Evolutionary conservation across 2,113 vertebrate genomes (phyloP).

Genomic region (Lycocorax pyrrhopterus): DNA sequence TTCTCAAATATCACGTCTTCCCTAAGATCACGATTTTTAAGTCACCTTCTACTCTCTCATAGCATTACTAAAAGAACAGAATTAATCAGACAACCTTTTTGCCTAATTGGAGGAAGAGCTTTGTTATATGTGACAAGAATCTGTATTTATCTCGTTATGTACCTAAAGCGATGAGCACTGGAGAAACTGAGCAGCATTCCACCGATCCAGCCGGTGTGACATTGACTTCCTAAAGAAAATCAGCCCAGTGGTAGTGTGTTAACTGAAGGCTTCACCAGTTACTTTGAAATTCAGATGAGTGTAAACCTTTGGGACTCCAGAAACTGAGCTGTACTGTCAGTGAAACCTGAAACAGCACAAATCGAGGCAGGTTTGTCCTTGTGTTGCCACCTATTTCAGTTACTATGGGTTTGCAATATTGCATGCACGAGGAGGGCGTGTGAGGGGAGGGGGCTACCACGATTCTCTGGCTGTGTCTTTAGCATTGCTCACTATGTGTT

Average conservation of each 20-base stretch:
- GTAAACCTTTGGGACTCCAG: neutral
- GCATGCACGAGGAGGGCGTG: neutral
- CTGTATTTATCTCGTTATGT: neutral
- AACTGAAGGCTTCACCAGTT: neutral
- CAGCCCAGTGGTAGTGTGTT: neutral
- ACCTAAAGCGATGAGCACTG: neutral
- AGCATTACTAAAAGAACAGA: neutral
- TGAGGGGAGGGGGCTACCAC: neutral
- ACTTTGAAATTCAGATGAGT: neutral
- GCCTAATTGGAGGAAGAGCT: neutral
- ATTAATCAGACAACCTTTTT: conserved; percentile 15
- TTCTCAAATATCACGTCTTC: neutral
- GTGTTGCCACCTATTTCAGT: neutral
- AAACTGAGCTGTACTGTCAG: neutral
- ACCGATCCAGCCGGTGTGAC: neutral
- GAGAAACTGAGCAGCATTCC: neutral
- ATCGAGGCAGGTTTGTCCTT: neutral
- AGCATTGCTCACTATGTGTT: rapidly evolving
- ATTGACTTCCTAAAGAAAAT: neutral
- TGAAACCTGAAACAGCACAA: neutral
- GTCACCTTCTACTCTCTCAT: neutral
- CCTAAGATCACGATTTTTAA: neutral
- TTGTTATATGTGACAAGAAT: neutral
- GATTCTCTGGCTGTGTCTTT: neutral
- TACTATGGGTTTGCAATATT: neutral